Base-by-base conservation (phyloP, 2,113 vertebrate species). In the Stercorarius parasiticus region DNA sequence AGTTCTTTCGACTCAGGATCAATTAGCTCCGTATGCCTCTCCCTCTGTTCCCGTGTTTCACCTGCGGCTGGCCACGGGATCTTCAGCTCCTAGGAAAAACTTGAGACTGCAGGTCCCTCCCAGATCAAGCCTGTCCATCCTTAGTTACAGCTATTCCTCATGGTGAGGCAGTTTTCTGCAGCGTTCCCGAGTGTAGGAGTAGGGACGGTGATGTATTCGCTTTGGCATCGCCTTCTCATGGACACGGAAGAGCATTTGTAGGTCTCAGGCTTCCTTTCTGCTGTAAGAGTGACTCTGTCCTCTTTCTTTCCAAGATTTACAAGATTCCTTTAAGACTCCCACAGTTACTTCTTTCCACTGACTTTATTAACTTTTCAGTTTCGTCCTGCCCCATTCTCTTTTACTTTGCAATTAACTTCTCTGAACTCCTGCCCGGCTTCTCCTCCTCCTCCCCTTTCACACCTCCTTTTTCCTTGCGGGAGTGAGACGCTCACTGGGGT, bases 1-100 rank as follows among this genome's bases (percentile, higher is more conserved):
- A 96, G 94, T 70, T 90, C 90, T 94, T 93, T 92, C 38, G 8
- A 86, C 93, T 94, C 91, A 70, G 71, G 86, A 89, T 66, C 90
- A 90, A 91, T 94, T 94, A 94, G 36, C 52, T 86, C 77, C 19
- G 5, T 69, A 14, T 30, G 58, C 42, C 40, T 94, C 55, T 77
- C 40, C 40, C 42, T 87, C 87, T 81, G 43, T 74, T 93, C 40
- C 64, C 0, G 0, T 36, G 55, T 72, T 88, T 91, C 55, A 92
- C 83, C 83, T 82, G 76, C 2, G 1, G 67, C 81, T 91, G 84
- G 21, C n/a, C 6, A 3, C 15, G 45, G 56, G 50, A 23, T 77
- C 58, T 94, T 61, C 77, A 64, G 71, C 50, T 70, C 45, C 72
- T 11, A 14, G 45, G n/a, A 72, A 74, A 82, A 91, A 36, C 13